Evolutionary conservation across 2,888 invertebrate genomes (phyloP).

Genomic region (Melipona beecheii): DNA sequence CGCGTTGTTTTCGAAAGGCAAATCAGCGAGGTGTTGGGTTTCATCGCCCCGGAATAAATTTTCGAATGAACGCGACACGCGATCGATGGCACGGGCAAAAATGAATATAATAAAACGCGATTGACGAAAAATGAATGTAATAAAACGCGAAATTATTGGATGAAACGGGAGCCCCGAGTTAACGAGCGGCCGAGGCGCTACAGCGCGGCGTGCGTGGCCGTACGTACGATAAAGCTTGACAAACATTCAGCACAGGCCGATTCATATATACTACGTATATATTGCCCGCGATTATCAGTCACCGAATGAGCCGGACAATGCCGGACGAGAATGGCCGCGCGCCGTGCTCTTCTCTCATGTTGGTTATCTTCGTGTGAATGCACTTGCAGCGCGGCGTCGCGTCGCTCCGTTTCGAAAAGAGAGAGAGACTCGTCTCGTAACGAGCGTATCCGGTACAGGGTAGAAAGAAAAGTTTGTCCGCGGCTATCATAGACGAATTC

Average conservation of each 20-base stretch:
- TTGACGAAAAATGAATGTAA: constrained; percentile 1
- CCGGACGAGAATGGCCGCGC: constrained; percentile 15
- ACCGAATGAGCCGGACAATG: constrained; percentile 62
- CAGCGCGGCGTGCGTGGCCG: neutral
- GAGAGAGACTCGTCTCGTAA: constrained; percentile 63
- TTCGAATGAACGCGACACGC: neutral
- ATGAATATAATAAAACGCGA: neutral
- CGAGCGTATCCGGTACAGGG: constrained; percentile 74
- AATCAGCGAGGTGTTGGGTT: neutral
- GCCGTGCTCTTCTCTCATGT: constrained; percentile 14
- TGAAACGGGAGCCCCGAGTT: constrained; percentile 1
- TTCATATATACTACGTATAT: constrained; percentile 45
- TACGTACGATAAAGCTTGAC: constrained; percentile 51
- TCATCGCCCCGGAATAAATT: neutral
- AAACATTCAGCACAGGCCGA: constrained; percentile 42
- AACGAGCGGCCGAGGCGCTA: neutral
- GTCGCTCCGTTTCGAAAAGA: constrained; percentile 48
- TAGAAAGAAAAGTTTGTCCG: no score
- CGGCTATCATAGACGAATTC: no score
- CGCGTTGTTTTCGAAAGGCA: neutral
- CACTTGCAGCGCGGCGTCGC: constrained; percentile 55
- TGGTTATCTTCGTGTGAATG: constrained; percentile 69
- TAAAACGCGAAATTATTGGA: constrained; percentile 10
- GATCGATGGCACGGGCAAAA: neutral
- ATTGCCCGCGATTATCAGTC: constrained; percentile 60